phyloP scores from a whole-genome alignment of 1,140 invertebrate species.

The Sminthurides bifidus region DNA sequence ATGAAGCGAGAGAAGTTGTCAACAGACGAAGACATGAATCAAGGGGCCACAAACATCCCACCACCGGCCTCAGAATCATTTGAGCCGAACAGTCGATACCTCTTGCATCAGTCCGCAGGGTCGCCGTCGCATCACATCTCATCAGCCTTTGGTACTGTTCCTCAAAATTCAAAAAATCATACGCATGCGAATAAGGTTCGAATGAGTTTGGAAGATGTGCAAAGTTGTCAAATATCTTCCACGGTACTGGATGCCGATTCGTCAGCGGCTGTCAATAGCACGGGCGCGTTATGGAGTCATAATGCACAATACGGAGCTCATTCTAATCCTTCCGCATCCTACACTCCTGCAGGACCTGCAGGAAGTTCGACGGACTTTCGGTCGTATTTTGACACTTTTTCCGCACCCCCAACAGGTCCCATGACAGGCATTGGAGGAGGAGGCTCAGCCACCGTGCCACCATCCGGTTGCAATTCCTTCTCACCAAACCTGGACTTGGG shows the following conservation, averaged over 20 bases:
- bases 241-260: conserved; percentile 14
- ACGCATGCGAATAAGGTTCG: conserved; percentile 4
- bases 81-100: too few relatives aligned
- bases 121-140: too few relatives aligned
- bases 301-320: neutral
- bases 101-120: conserved; percentile 7
- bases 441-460: neutral
- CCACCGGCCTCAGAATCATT: too few relatives aligned
- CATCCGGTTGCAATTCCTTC: conserved; percentile 20
- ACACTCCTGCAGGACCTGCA: neutral
- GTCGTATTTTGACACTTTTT: conserved; percentile 2
- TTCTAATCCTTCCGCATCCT: neutral
- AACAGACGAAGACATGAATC: too few relatives aligned
- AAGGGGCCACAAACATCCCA: too few relatives aligned
- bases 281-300: neutral
- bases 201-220: conserved; percentile 10
- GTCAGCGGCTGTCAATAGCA: neutral
- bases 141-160: conserved; percentile 27
- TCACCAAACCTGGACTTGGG: conserved; percentile 18
- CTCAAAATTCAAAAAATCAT: conserved; percentile 16
- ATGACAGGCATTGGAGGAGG: neutral
- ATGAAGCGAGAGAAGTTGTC: conserved; percentile 29
- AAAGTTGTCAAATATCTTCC: conserved; percentile 19
- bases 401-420: neutral
- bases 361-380: neutral